Evolutionary conservation across 64 coral and sea anemone species (phyloP).

Genomic region (Platygyra sinensis): DNA sequence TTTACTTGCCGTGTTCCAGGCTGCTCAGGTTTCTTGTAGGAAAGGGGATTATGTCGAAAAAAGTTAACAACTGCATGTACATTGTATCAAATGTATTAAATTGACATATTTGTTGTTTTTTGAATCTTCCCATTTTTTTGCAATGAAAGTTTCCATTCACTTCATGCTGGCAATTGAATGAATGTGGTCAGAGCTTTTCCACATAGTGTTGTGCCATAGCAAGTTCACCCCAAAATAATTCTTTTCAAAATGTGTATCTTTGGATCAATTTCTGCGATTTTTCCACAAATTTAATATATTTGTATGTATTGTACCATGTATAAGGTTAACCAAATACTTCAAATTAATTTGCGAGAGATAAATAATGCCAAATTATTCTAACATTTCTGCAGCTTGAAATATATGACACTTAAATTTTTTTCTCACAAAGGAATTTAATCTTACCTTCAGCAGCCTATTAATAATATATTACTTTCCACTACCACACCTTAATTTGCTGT

Average conservation of each 20-base stretch:
- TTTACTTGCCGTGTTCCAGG: not conserved
- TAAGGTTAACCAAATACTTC: conserved; percentile 22
- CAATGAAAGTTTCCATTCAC: not conserved
- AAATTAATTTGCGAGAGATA: not conserved
- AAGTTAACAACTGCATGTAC: too few relatives aligned
- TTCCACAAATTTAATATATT: not conserved
- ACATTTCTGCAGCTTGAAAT: not conserved
- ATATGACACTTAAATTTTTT: conserved; percentile 37
- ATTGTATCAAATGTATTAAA: not conserved
- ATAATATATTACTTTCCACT: conserved; percentile 15
- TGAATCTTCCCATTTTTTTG: not conserved
- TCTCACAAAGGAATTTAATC: conserved; percentile 9
- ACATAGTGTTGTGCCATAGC: not conserved
- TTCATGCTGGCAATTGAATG: not conserved
- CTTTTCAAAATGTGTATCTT: not conserved
- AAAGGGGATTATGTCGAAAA: not conserved
- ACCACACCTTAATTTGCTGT: conserved; percentile 30
- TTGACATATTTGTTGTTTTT: not conserved
- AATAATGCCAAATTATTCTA: conserved; percentile 29
- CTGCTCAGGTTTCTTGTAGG: not conserved
- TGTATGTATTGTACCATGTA: not conserved
- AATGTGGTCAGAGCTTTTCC: not conserved
- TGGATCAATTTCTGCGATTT: not conserved
- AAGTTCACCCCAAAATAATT: too few relatives aligned
- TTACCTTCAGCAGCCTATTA: not conserved